Conservation (phyloP, 2,888 invertebrate genomes). For the Tenthredo notha region DNA sequence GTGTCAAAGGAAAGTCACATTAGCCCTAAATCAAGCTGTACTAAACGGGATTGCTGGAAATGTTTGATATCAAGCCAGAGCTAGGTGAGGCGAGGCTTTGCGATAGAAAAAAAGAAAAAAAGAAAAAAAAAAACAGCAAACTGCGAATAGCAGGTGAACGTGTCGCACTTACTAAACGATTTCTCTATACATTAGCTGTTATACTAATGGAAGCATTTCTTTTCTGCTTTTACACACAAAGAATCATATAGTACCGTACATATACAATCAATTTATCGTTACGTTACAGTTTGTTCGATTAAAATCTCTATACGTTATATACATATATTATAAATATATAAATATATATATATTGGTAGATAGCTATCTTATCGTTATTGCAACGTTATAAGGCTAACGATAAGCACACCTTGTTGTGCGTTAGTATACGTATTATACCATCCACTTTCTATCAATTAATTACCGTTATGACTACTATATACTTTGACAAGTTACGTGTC, state of each 20-base stretch:
- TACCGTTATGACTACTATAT: conserved; percentile 50
- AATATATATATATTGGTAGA: background rate
- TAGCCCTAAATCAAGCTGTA: background rate
- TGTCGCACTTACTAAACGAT: conserved; percentile 45
- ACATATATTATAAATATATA: background rate
- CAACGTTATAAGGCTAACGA: background rate
- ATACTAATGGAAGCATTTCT: background rate
- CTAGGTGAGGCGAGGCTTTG: background rate
- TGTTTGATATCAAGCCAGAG: conserved; percentile 4
- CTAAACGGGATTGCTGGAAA: conserved; percentile 4
- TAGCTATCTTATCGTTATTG: conserved; percentile 5
- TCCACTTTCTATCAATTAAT: conserved; percentile 54
- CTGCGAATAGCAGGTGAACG: conserved; percentile 37
- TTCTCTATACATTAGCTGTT: background rate
- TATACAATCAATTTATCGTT: background rate
- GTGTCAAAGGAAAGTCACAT: conserved; percentile 9
- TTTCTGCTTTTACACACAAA: background rate
- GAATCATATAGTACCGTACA: background rate
- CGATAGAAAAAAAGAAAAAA: conserved; percentile 9
- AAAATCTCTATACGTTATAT: background rate
- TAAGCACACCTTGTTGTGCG: background rate
- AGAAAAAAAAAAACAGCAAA: conserved; percentile 14
- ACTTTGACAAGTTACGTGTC: conserved; percentile 28
- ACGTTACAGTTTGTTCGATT: background rate
- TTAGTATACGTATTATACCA: conserved; percentile 5